Conservation (phyloP, 1,140 invertebrate genomes). For the Atta cephalotes region DNA sequence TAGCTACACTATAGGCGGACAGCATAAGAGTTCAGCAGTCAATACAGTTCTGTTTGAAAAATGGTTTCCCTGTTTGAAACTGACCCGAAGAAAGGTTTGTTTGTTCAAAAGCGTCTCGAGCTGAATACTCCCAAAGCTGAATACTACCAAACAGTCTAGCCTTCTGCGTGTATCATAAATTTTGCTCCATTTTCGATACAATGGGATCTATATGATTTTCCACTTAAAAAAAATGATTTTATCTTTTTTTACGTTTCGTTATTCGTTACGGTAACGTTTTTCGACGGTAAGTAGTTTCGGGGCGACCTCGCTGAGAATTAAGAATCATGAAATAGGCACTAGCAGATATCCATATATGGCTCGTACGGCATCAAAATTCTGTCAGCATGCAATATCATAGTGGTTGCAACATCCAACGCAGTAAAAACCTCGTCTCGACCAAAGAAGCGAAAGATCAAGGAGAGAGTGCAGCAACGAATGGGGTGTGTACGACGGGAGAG, state of each 20-base stretch:
- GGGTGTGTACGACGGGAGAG: not conserved
- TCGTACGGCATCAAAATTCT: conserved; percentile 48
- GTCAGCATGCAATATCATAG: conserved; percentile 48
- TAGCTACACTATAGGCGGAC: not conserved
- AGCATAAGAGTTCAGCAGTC: conserved; percentile 4
- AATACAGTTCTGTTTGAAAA: not conserved
- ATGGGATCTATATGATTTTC: not conserved
- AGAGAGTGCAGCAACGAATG: conserved; percentile 1
- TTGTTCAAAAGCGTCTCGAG: conserved; percentile 20
- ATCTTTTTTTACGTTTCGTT: conserved; percentile 12
- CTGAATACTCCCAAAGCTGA: conserved; percentile 2
- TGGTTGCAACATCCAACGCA: conserved; percentile 24
- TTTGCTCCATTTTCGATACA: not conserved
- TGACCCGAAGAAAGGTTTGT: conserved; percentile 28
- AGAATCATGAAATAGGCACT: conserved; percentile 29
- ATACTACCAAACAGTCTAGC: not conserved
- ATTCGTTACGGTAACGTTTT: conserved; percentile 1
- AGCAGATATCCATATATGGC: conserved; percentile 30
- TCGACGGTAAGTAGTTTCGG: not conserved
- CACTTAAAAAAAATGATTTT: conserved; percentile 5
- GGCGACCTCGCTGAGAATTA: not conserved
- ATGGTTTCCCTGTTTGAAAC: conserved; percentile 1
- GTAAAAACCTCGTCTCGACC: conserved; percentile 53
- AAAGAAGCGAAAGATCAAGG: conserved; percentile 34
- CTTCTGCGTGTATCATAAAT: conserved; percentile 18